Evolutionary conservation across 2,797 vertebrate genomes (phyloP), one percentile per base, ranked within the genome.

Genomic region (Neopelma chrysocephalum): DNA sequence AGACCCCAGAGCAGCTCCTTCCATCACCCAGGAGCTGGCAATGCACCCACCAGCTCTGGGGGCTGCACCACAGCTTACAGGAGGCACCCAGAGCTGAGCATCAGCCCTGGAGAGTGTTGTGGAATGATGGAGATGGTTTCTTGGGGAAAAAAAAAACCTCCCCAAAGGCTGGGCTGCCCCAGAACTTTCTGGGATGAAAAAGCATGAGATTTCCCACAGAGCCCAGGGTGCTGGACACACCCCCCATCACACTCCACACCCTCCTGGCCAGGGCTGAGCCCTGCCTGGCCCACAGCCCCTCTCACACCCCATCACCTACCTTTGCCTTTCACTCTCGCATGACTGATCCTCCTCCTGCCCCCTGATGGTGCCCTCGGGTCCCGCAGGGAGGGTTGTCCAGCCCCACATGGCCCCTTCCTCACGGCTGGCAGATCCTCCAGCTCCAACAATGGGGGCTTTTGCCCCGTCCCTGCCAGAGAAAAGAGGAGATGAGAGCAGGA

Each of bases 331-430:
- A 96, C 95, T 17, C 10, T 48, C 4, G 72, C 20, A 0, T 1
- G 81, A 82, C 95, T 96, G 94, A 97, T 84, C 93, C 77, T 97
- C 87, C 96, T 96, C 81, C 88, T 89, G 42, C 78, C 34, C 42
- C 72, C 25, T 4, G 9, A 5, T 3, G 27, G 15, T 54, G 31
- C 50, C 27, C 15, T 51, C 42, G 31, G 70, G 85, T 64, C 87
- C 85, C 0, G 4, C 25, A 20, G 48, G 6, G 34, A 40, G 22
- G 15, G 6, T 3, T 1, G 68, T 4, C 7, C 81, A 19, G 54
- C 56, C 31, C 26, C 10, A 1, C 8, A 9, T 1, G 0, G 23
- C 2, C 20, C 54, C 47, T 26, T 29, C 1, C 0, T 3, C 86
- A 8, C 53, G 3, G 25, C 40, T 29, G 56, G 38, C 23, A 31